phyloP scores from a whole-genome alignment of 2,797 vertebrate species.

The Trematomus bernacchii region DNA sequence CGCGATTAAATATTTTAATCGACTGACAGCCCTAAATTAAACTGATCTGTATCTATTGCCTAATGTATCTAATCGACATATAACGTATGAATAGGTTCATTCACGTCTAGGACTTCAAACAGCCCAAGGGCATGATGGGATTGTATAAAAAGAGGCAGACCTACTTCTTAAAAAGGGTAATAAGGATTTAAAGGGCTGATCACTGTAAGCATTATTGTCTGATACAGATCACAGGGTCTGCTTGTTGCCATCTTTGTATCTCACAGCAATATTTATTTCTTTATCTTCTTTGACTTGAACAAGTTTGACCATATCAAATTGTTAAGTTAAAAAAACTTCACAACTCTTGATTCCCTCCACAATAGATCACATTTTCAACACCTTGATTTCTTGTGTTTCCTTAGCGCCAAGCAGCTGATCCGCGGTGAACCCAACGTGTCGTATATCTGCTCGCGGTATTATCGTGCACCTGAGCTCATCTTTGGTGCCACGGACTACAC shows the following conservation, averaged over 20 bases:
- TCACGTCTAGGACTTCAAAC: background rate
- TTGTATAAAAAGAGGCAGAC: background rate
- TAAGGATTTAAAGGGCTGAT: too few relatives aligned
- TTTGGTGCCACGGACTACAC: conserved; percentile 96
- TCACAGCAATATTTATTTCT: too few relatives aligned
- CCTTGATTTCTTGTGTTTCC: conserved; percentile 13
- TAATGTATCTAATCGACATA: too few relatives aligned
- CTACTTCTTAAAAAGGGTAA: background rate
- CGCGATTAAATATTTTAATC: too few relatives aligned
- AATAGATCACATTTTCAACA: background rate
- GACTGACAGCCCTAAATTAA: too few relatives aligned
- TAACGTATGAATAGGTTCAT: too few relatives aligned
- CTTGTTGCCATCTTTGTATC: too few relatives aligned
- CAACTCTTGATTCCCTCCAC: background rate
- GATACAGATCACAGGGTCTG: too few relatives aligned
- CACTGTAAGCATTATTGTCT: too few relatives aligned
- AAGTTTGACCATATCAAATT: background rate
- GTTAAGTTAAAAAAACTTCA: background rate
- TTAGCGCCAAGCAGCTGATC: conserved; percentile 92
- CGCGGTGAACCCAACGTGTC: conserved; percentile 94
- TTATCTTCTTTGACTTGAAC: too few relatives aligned
- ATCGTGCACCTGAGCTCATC: conserved; percentile 93
- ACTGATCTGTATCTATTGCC: background rate
- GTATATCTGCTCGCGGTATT: conserved; percentile 95
- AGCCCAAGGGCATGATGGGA: background rate